phyloP scores from a whole-genome alignment of 2,797 vertebrate species.

The Knipowitschia caucasica region DNA sequence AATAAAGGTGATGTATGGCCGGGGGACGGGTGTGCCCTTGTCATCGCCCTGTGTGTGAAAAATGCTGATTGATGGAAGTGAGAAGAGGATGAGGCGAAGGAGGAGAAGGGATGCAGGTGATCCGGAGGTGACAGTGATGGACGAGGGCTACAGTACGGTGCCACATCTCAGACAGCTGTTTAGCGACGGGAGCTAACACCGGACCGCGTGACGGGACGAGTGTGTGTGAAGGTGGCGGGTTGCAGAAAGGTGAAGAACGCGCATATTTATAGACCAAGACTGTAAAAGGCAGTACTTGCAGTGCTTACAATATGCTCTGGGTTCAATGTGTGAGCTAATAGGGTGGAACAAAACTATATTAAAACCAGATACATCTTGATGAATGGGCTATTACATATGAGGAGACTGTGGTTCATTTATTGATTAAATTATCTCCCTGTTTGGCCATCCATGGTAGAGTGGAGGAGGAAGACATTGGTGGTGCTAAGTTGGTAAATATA shows the following conservation, averaged over 20 bases:
- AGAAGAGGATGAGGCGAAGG: slow-evolving; percentile 46
- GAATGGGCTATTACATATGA: too few relatives aligned
- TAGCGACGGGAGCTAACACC: slow-evolving; percentile 42
- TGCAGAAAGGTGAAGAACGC: slow-evolving; percentile 6
- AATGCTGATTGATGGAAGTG: slow-evolving; percentile 74
- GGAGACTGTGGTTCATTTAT: too few relatives aligned
- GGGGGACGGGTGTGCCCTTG: slow-evolving; percentile 76
- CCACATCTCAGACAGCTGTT: slow-evolving; percentile 75
- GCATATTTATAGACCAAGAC: slow-evolving; percentile 16
- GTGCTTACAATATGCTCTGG: neutral
- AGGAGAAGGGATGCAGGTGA: slow-evolving; percentile 73
- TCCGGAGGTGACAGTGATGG: slow-evolving; percentile 76
- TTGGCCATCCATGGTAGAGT: too few relatives aligned
- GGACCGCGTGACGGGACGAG: slow-evolving; percentile 22
- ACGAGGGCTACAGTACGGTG: slow-evolving; percentile 43
- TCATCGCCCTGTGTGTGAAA: slow-evolving; percentile 68
- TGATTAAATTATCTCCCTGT: too few relatives aligned
- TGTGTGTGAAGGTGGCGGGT: slow-evolving; percentile 16
- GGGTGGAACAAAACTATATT: neutral
- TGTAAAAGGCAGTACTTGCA: slow-evolving; percentile 5
- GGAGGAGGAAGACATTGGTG: too few relatives aligned
- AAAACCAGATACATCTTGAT: neutral
- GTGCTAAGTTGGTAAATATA: too few relatives aligned
- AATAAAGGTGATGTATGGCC: slow-evolving; percentile 72
- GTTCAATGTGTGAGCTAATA: neutral